Percentiles rank a stretch among this genome's conserved stretches.
These are phyloP conservation scores for Chanos chanos DNA, from an alignment of 2,797 vertebrate genomes.

Conservation along the genomic window DNA sequence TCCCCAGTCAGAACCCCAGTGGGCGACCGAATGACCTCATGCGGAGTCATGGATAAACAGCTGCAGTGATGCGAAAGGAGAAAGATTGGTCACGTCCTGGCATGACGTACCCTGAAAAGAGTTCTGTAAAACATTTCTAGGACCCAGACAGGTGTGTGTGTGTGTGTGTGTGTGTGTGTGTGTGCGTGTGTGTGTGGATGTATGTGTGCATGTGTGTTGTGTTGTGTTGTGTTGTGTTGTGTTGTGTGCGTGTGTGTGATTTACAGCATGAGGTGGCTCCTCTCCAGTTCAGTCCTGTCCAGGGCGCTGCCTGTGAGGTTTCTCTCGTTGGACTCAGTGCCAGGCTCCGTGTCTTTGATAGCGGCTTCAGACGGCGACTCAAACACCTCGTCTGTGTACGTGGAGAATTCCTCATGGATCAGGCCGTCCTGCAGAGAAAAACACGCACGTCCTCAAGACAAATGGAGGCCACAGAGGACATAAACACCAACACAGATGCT, in stretches of 20 bases:
- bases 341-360: constrained; percentile 75
- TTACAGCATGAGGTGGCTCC: constrained; percentile 93
- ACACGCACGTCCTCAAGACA: constrained; percentile 7
- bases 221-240: too few relatives aligned
- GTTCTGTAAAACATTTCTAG: too few relatives aligned
- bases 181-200: background rate
- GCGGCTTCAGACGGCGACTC: constrained; percentile 88
- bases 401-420: constrained; percentile 90
- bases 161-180: background rate
- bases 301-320: constrained; percentile 88
- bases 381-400: constrained; percentile 91
- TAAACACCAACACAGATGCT: background rate
- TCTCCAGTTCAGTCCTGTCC: constrained; percentile 86
- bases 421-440: constrained; percentile 78
- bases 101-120: too few relatives aligned
- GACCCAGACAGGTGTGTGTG: background rate
- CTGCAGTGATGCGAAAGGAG: too few relatives aligned
- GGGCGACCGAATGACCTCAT: too few relatives aligned
- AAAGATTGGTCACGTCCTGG: too few relatives aligned
- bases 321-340: constrained; percentile 69
- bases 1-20: too few relatives aligned
- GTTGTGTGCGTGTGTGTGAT: constrained; percentile 40
- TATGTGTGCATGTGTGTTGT: background rate
- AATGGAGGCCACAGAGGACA: background rate
- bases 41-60: too few relatives aligned